These are phyloP conservation scores for Microcebus griseorufus DNA, from an alignment of 2,113 vertebrate genomes.

Conservation along the genomic window DNA sequence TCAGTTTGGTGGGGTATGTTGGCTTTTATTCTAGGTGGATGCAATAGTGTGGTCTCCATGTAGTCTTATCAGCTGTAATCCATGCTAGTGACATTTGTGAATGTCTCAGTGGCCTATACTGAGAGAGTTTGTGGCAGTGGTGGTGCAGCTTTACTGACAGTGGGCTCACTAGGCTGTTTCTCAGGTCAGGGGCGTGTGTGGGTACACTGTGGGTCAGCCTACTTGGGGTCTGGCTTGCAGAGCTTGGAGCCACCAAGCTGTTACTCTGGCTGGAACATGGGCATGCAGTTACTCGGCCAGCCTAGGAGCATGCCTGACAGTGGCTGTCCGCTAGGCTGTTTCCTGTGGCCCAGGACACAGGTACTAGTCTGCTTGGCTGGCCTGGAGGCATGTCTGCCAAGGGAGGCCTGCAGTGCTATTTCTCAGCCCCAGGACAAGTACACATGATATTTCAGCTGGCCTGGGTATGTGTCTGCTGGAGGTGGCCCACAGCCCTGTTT, in stretches of 20 bases:
- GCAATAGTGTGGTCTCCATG: not conserved
- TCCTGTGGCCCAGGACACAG: not conserved
- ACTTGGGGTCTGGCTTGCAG: not conserved
- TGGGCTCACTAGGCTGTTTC: not conserved
- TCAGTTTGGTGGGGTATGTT: not conserved
- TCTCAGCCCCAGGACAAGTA: not conserved
- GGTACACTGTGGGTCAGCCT: not conserved
- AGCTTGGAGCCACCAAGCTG: not conserved
- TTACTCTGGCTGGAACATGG: not conserved
- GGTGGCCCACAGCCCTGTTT: not conserved
- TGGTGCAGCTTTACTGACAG: not conserved
- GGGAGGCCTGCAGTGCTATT: not conserved
- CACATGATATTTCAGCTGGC: too few species aligned
- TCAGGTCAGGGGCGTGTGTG: not conserved
- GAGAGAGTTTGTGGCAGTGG: not conserved
- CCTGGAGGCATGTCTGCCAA: not conserved
- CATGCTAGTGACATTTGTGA: not conserved
- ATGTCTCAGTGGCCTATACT: not conserved
- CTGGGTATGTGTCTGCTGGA: not conserved
- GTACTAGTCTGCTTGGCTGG: not conserved
- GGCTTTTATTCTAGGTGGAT: not conserved
- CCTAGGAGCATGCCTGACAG: too few species aligned
- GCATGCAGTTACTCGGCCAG: too few species aligned
- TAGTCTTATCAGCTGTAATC: not conserved
- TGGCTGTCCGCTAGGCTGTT: not conserved